These are phyloP conservation scores for Anorthoa munda DNA, from an alignment of 2,888 invertebrate species.

Conservation along the genomic window DNA sequence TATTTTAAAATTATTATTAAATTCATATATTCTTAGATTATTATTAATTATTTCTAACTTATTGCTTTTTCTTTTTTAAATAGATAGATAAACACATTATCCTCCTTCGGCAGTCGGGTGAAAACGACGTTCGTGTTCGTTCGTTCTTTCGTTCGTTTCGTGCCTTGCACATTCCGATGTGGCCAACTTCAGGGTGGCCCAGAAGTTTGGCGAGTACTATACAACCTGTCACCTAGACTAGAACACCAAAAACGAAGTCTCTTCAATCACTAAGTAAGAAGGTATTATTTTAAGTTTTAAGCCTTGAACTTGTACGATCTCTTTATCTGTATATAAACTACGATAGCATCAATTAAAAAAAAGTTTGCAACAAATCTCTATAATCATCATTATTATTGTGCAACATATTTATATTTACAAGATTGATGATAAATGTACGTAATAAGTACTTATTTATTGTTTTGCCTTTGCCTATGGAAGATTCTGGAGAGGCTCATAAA, in stretches of 20 bases:
- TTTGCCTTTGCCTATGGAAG: conserved; percentile 13
- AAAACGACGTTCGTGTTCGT: no score
- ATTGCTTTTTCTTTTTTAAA: no score
- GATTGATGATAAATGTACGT: neutral
- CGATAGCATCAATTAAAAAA: neutral
- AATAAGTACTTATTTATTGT: neutral
- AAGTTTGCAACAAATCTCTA: neutral
- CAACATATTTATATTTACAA: conserved; percentile 11
- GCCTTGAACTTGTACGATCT: conserved; percentile 28
- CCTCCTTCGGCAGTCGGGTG: no score
- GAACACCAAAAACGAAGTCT: neutral
- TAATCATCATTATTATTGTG: conserved; percentile 19
- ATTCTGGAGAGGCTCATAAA: conserved; percentile 11
- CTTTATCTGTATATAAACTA: conserved; percentile 10
- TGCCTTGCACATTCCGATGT: no score
- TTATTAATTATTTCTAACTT: no score
- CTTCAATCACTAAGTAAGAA: neutral
- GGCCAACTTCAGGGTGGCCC: no score
- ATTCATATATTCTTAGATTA: no score
- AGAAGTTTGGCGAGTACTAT: no score
- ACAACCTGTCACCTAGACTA: no score
- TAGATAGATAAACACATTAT: no score
- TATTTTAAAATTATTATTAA: no score
- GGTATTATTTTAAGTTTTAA: neutral
- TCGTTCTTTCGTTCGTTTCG: no score